Conservation (phyloP, 2,113 vertebrate species). For the Dolichallabes microphthalmus region DNA sequence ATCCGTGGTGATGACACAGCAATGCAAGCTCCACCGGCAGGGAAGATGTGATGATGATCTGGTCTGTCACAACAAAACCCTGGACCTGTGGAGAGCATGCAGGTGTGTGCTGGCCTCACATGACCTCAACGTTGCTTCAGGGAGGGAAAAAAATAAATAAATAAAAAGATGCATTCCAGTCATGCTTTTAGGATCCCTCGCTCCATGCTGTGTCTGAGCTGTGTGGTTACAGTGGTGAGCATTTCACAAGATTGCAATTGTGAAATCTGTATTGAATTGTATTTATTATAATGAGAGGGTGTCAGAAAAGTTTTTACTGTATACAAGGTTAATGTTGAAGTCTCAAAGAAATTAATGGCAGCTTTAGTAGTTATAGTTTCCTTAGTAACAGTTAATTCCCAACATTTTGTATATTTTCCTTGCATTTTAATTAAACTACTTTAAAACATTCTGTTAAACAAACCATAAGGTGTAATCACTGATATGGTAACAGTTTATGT, state of each 20-base stretch:
- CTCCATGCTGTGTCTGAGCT: not conserved
- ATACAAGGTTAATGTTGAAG: not conserved
- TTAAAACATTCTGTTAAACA: not conserved
- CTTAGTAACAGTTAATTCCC: not conserved
- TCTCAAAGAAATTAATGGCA: not conserved
- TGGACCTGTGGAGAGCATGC: slow-evolving; percentile 29
- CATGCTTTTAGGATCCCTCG: not conserved
- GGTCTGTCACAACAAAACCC: slow-evolving; percentile 50
- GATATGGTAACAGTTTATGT: not conserved
- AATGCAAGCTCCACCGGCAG: slow-evolving; percentile 35
- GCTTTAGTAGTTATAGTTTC: not conserved
- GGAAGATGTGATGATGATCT: slow-evolving; percentile 34
- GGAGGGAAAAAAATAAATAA: not conserved
- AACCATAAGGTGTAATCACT: not conserved
- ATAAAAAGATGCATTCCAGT: slow-evolving; percentile 6
- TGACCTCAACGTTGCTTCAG: slow-evolving; percentile 28
- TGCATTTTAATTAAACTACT: too few relatives aligned
- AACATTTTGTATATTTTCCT: not conserved
- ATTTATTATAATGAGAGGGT: not conserved
- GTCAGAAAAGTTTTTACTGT: not conserved
- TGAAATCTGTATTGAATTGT: not conserved
- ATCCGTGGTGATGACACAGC: slow-evolving; percentile 43
- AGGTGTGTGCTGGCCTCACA: slow-evolving; percentile 49
- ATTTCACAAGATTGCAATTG: not conserved
- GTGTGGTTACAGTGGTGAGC: too few relatives aligned